Evolutionary conservation across 2,797 vertebrate species (phyloP).

Genomic region (Centroberyx gerrardi): DNA sequence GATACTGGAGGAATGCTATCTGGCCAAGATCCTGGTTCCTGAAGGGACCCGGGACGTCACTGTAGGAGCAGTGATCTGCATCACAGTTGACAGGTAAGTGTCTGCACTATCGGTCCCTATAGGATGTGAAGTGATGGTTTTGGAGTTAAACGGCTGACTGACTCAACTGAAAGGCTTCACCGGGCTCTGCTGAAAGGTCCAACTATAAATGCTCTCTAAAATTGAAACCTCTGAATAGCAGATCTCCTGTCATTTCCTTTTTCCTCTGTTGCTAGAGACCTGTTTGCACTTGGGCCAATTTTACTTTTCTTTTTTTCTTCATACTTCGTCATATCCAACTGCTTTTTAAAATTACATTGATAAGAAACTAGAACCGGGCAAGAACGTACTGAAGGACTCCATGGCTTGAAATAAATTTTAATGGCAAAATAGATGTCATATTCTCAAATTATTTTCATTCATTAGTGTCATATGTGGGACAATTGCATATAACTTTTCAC

Average conservation of each 20-base stretch:
- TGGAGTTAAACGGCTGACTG: neutral
- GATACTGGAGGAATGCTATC: slow-evolving; percentile 94
- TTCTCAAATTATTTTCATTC: neutral
- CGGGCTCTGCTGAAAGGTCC: too few species aligned
- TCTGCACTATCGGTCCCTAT: neutral
- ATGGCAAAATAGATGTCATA: neutral
- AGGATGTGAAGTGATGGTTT: neutral
- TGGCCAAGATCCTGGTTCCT: slow-evolving; percentile 96
- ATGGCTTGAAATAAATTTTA: neutral
- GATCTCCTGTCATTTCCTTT: neutral
- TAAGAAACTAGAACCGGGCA: too few species aligned
- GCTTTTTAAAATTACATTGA: too few species aligned
- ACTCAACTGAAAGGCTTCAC: too few species aligned
- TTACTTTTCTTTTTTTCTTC: too few species aligned
- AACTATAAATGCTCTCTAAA: too few species aligned
- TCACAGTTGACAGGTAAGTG: slow-evolving; percentile 95
- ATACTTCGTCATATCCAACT: too few species aligned
- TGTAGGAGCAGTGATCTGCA: slow-evolving; percentile 94
- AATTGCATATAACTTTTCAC: neutral
- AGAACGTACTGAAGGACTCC: neutral
- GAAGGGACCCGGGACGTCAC: slow-evolving; percentile 96
- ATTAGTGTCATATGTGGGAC: too few species aligned
- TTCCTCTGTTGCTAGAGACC: neutral
- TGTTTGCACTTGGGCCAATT: too few species aligned
- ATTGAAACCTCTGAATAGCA: too few species aligned